phyloP scores from a whole-genome alignment of 1,140 invertebrate genomes.

The Aphelenchoides fujianensis region DNA sequence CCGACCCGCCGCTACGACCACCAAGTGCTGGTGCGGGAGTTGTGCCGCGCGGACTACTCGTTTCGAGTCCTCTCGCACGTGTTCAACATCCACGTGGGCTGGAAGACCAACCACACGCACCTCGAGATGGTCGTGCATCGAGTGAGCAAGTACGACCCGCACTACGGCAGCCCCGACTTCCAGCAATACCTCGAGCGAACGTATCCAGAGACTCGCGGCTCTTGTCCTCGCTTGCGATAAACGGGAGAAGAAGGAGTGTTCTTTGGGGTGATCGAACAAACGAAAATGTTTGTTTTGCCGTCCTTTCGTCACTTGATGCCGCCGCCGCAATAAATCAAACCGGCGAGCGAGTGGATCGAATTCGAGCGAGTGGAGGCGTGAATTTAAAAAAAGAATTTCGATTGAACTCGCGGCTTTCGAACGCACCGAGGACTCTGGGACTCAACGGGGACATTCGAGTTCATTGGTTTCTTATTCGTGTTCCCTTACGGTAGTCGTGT shows the following conservation, averaged over 20 bases:
- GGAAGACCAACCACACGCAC: conserved; percentile 29
- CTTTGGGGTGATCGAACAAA: too few relatives aligned
- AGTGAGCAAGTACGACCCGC: not conserved
- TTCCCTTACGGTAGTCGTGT: too few relatives aligned
- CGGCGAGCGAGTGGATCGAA: too few relatives aligned
- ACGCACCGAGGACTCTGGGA: too few relatives aligned
- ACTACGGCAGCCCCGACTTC: conserved; percentile 12
- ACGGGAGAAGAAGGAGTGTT: too few relatives aligned
- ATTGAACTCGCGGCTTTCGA: too few relatives aligned
- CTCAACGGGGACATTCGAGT: too few relatives aligned
- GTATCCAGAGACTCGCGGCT: conserved; percentile 8
- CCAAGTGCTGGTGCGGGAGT: conserved; percentile 36
- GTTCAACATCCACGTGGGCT: conserved; percentile 36
- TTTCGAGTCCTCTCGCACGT: conserved; percentile 43
- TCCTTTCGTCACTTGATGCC: not conserved
- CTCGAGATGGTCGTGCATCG: conserved; percentile 12
- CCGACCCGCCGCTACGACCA: conserved; percentile 30
- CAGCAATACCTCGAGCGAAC: conserved; percentile 27
- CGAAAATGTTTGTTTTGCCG: not conserved
- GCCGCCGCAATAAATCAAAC: too few relatives aligned
- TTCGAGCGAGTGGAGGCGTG: too few relatives aligned
- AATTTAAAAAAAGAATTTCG: too few relatives aligned
- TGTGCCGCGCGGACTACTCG: conserved; percentile 39
- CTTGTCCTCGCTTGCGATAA: conserved; percentile 8
- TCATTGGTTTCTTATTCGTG: too few relatives aligned